Conservation (phyloP, 2,888 invertebrate species). For the Lottia scabra region DNA sequence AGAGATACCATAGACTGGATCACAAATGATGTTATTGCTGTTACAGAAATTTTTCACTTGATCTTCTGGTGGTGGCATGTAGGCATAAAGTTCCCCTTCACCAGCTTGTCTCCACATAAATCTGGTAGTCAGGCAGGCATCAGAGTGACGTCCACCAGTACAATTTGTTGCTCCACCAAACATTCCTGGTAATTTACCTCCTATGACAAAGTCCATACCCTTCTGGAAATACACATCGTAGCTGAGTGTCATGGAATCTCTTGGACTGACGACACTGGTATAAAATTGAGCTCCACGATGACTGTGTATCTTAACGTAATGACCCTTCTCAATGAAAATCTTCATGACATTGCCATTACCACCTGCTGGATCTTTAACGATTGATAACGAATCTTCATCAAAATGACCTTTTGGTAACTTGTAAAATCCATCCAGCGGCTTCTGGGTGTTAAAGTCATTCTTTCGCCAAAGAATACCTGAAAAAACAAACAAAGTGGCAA, state of each 20-base stretch:
- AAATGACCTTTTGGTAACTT: background rate
- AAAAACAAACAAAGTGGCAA: too few relatives aligned
- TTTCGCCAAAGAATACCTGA: too few relatives aligned
- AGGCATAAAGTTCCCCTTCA: constrained; percentile 46
- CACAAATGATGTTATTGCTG: constrained; percentile 12
- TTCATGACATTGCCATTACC: background rate
- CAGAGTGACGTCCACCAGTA: constrained; percentile 37
- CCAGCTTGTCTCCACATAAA: constrained; percentile 47
- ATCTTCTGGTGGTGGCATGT: constrained; percentile 32
- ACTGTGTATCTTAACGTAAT: background rate
- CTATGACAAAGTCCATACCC: constrained; percentile 3
- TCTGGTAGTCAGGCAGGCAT: constrained; percentile 45
- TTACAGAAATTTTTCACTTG: constrained; percentile 20
- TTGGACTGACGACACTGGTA: constrained; percentile 5
- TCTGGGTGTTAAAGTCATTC: too few relatives aligned
- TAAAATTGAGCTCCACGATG: constrained; percentile 42
- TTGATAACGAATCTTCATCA: constrained; percentile 29
- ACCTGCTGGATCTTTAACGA: constrained; percentile 21
- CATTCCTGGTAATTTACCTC: constrained; percentile 50
- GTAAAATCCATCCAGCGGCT: too few relatives aligned
- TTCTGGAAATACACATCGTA: constrained; percentile 30
- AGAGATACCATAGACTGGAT: constrained; percentile 21
- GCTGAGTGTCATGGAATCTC: constrained; percentile 24
- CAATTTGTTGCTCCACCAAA: constrained; percentile 38
- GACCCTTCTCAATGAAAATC: constrained; percentile 2